These are phyloP conservation scores for Proterorhinus semilunaris DNA, from an alignment of 2,113 vertebrate genomes.

Conservation along the genomic window DNA sequence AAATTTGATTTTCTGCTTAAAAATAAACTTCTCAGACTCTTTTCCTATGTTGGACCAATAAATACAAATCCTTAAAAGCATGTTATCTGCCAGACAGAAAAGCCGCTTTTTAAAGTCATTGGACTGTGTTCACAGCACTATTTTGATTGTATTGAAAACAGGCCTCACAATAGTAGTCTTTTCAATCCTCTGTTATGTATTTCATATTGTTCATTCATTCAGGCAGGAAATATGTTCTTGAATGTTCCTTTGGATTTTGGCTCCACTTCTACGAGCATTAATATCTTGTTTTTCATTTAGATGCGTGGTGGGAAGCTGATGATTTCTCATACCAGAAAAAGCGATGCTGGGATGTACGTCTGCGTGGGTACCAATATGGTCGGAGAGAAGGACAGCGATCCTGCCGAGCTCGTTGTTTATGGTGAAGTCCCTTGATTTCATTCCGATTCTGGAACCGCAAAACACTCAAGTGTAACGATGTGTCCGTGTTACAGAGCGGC, in stretches of 20 bases:
- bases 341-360: conserved; percentile 94
- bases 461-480: not conserved
- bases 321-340: conserved; percentile 94
- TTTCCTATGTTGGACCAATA: not conserved
- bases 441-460: not conserved
- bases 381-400: conserved; percentile 94
- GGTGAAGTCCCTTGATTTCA: conserved; percentile 72
- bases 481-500: conserved; percentile 74
- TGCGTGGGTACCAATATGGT: conserved; percentile 98
- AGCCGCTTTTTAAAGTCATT: not conserved
- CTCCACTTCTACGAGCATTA: conserved; percentile 1
- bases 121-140: not conserved
- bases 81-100: not conserved
- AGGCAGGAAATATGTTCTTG: not conserved
- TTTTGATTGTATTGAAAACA: not conserved
- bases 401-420: conserved; percentile 92
- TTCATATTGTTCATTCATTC: not conserved
- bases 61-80: not conserved
- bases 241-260: conserved; percentile 12
- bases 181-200: not conserved
- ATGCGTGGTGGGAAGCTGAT: conserved; percentile 94
- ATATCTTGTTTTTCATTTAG: conserved; percentile 58
- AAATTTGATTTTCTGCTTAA: not conserved
- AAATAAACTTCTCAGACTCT: not conserved
- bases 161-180: not conserved